These are phyloP conservation scores for Anolis apletophallus DNA, from an alignment of 2,797 vertebrate species.

Conservation along the genomic window DNA sequence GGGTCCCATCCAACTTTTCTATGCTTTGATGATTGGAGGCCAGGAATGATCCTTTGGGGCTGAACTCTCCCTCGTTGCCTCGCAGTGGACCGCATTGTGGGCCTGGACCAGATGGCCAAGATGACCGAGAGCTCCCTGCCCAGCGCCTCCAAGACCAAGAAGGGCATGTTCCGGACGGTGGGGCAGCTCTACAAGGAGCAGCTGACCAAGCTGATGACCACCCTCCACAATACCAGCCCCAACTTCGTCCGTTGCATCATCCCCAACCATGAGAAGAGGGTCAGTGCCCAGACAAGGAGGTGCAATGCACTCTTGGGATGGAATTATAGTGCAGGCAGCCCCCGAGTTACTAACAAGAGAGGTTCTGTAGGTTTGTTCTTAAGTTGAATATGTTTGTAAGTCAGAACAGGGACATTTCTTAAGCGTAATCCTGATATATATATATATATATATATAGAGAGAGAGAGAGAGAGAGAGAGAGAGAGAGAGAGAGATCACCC, in stretches of 20 bases:
- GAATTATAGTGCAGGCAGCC: too few relatives aligned
- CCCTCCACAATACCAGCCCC: constrained; percentile 94
- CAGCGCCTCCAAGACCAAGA: constrained; percentile 94
- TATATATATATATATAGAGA: too few relatives aligned
- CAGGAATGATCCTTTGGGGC: background rate
- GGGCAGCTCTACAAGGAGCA: constrained; percentile 98
- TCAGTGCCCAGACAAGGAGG: constrained; percentile 61
- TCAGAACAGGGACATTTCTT: too few relatives aligned
- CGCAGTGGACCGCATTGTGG: constrained; percentile 94
- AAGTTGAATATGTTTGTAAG: too few relatives aligned
- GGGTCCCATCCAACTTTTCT: too few relatives aligned
- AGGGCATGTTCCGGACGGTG: constrained; percentile 98
- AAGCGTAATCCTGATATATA: too few relatives aligned
- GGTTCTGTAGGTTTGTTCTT: too few relatives aligned
- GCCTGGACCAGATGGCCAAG: constrained; percentile 95
- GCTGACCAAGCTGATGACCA: constrained; percentile 96
- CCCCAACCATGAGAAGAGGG: constrained; percentile 97
- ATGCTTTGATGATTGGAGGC: background rate
- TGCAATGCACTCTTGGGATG: too few relatives aligned
- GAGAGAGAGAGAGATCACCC: too few relatives aligned
- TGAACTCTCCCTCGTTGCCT: background rate
- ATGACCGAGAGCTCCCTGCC: constrained; percentile 93
- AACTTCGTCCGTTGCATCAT: constrained; percentile 99
- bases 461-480: too few relatives aligned
- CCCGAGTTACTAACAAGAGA: too few relatives aligned